phyloP scores from a whole-genome alignment of 2,113 vertebrate species.

The Notothenia rossii region DNA sequence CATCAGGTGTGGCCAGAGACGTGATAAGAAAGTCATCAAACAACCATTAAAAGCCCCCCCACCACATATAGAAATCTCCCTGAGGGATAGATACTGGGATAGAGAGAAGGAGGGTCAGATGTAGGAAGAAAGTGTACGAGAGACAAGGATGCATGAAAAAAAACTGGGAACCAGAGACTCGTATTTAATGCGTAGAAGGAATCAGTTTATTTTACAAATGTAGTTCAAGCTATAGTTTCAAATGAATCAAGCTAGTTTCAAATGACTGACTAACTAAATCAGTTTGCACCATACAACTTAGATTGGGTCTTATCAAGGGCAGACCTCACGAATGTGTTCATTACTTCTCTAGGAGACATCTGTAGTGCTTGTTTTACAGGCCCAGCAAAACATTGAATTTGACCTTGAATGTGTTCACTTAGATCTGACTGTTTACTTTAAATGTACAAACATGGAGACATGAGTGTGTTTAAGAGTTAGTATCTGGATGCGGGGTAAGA shows the following conservation, averaged over 20 bases:
- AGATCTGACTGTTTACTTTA: too few relatives aligned
- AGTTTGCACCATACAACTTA: neutral
- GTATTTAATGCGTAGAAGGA: neutral
- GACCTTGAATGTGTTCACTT: too few relatives aligned
- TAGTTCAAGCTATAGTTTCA: neutral
- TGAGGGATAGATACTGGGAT: neutral
- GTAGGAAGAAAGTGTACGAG: neutral
- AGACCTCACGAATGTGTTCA: too few relatives aligned
- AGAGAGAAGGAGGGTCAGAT: neutral
- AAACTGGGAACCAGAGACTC: neutral
- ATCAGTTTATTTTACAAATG: neutral
- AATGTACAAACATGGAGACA: too few relatives aligned
- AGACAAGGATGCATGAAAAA: neutral
- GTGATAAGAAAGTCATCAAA: slow-evolving; percentile 40
- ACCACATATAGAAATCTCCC: neutral
- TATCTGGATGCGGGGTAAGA: too few relatives aligned
- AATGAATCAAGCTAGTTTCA: neutral
- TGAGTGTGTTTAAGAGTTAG: too few relatives aligned
- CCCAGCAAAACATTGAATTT: too few relatives aligned
- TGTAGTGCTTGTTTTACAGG: too few relatives aligned
- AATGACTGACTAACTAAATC: neutral
- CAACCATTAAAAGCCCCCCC: neutral
- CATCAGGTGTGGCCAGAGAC: slow-evolving; percentile 14
- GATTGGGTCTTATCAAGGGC: neutral
- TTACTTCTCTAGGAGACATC: too few relatives aligned